A percentile compares a stretch with the other conserved stretches of the same genome.
Evolutionary conservation across 2,113 vertebrate species (phyloP).

Genomic region (Gopherus flavomarginatus): DNA sequence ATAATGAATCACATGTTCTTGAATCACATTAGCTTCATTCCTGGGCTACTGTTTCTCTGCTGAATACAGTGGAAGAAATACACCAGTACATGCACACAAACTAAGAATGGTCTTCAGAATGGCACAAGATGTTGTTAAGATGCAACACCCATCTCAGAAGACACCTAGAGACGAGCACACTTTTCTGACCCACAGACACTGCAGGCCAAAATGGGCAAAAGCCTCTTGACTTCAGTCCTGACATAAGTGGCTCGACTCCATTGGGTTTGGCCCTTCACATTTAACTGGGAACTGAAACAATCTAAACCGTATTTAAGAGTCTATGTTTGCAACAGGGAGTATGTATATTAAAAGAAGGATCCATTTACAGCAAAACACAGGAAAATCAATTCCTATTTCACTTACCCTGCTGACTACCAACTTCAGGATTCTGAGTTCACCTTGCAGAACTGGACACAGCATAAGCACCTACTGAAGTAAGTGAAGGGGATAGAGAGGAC

Average conservation of each 20-base stretch:
- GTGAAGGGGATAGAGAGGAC: background rate
- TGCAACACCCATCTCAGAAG: background rate
- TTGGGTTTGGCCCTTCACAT: background rate
- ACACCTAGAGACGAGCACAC: background rate
- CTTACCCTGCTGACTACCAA: background rate
- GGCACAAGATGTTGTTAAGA: background rate
- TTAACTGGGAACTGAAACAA: background rate
- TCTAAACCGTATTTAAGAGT: background rate
- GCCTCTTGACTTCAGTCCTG: background rate
- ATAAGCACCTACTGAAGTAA: background rate
- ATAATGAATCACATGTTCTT: accelerated
- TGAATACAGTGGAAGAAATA: background rate
- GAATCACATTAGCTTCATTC: background rate
- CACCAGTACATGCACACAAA: accelerated
- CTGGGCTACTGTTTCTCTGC: background rate
- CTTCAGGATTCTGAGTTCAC: background rate
- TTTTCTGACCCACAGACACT: background rate
- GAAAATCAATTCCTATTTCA: background rate
- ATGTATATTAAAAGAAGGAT: background rate
- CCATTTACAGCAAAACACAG: background rate
- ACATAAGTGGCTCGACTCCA: background rate
- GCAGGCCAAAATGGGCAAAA: background rate
- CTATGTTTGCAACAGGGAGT: background rate
- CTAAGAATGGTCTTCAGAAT: background rate
- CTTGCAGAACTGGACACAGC: background rate